phyloP scores from a whole-genome alignment of 2,797 vertebrate species.

The Sebastes matsubarae region DNA sequence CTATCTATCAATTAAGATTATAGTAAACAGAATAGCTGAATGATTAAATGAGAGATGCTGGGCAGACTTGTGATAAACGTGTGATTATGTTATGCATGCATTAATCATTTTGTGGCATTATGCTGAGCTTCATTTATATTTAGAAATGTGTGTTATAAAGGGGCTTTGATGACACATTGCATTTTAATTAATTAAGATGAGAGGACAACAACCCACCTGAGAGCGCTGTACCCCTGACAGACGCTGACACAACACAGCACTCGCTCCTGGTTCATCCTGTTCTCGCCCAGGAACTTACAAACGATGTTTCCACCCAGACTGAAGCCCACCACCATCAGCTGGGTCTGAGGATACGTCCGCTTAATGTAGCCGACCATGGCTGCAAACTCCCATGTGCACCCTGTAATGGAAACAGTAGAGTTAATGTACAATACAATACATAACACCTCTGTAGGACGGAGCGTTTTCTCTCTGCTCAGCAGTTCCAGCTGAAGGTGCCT shows the following conservation, averaged over 20 bases:
- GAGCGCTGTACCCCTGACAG: constrained; percentile 97
- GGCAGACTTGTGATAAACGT: not conserved
- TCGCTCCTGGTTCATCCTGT: constrained; percentile 90
- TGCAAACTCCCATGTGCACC: constrained; percentile 97
- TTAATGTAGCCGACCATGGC: constrained; percentile 97
- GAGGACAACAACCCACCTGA: constrained; percentile 84
- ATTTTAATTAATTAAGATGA: constrained; percentile 29
- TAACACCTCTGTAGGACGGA: constrained; percentile 6
- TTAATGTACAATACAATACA: constrained; percentile 32
- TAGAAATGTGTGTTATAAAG: not conserved
- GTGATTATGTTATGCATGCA: constrained; percentile 7
- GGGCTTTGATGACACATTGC: not conserved
- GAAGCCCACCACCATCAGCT: constrained; percentile 94
- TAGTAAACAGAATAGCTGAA: not conserved
- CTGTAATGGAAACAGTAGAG: constrained; percentile 67
- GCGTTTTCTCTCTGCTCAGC: constrained; percentile 21
- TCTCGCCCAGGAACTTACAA: constrained; percentile 97
- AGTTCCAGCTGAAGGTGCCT: constrained; percentile 32
- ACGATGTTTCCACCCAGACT: constrained; percentile 98
- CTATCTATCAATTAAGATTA: not conserved
- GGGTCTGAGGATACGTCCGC: constrained; percentile 89
- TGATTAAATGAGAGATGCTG: not conserved
- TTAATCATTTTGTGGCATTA: constrained; percentile 19
- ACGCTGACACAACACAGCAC: constrained; percentile 97
- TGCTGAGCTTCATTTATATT: constrained; percentile 27